These are phyloP conservation scores for Lepidurus packardi DNA, from an alignment of 1,140 invertebrate genomes.

Conservation along the genomic window DNA sequence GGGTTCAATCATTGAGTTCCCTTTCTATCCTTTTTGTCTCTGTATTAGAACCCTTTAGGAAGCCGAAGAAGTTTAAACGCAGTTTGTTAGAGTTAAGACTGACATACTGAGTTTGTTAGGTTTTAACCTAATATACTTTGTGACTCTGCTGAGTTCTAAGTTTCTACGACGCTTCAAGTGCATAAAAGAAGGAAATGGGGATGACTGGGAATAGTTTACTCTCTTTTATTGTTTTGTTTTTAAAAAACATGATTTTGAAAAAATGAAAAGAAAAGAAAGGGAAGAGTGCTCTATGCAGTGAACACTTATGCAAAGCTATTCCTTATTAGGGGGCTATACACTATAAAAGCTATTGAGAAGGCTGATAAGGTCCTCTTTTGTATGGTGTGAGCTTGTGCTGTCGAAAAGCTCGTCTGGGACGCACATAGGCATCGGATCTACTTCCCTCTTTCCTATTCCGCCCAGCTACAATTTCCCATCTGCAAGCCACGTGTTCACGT, in stretches of 20 bases:
- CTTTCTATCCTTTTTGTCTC: too few species aligned
- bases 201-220: neutral
- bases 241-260: neutral
- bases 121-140: neutral
- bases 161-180: neutral
- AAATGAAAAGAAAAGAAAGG: too few species aligned
- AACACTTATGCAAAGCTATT: neutral
- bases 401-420: neutral
- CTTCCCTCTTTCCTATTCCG: neutral
- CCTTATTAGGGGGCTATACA: slow-evolving; percentile 7
- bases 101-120: neutral
- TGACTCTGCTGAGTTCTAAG: too few species aligned
- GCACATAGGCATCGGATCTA: neutral
- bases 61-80: neutral
- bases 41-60: neutral
- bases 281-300: neutral
- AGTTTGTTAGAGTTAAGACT: neutral
- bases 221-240: neutral
- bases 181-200: slow-evolving; percentile 18
- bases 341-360: neutral
- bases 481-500: slow-evolving; percentile 17
- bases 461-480: neutral
- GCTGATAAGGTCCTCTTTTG: neutral
- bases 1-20: too few species aligned
- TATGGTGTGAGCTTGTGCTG: neutral